Percentiles rank a stretch among this genome's conserved stretches.
phyloP scores from a whole-genome alignment of 2,888 invertebrate species.

The Aricia artaxerxes region DNA sequence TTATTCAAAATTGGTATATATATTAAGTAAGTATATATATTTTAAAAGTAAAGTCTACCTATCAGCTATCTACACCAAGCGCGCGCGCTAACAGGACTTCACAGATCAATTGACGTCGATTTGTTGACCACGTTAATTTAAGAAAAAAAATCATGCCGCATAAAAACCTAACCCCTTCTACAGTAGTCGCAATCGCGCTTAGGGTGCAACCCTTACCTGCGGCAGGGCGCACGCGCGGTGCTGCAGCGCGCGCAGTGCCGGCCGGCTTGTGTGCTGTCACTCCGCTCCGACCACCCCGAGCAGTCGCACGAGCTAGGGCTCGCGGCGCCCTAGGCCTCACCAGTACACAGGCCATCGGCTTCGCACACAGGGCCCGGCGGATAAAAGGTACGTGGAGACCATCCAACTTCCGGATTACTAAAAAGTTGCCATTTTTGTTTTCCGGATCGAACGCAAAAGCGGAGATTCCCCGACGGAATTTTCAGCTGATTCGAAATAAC shows the following conservation, averaged over 20 bases:
- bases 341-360: conserved; percentile 38
- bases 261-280: conserved; percentile 60
- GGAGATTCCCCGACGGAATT: not conserved
- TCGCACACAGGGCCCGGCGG: conserved; percentile 68
- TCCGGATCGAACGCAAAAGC: not conserved
- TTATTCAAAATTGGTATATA: too few relatives aligned
- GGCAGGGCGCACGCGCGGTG: conserved; percentile 63
- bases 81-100: too few relatives aligned
- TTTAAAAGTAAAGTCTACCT: too few relatives aligned
- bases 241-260: conserved; percentile 61
- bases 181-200: conserved; percentile 28
- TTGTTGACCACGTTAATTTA: too few relatives aligned
- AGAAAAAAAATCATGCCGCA: not conserved
- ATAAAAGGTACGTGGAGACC: conserved; percentile 61
- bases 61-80: too few relatives aligned
- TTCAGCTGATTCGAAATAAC: not conserved
- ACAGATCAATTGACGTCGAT: not conserved
- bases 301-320: conserved; percentile 69
- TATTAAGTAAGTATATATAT: too few relatives aligned
- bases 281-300: conserved; percentile 76
- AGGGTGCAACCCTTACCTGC: not conserved
- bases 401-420: not conserved
- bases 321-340: conserved; percentile 46
- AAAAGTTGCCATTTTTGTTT: not conserved
- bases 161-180: not conserved